Conservation (phyloP, 2,113 vertebrate species). For the Spheniscus mendiculus region DNA sequence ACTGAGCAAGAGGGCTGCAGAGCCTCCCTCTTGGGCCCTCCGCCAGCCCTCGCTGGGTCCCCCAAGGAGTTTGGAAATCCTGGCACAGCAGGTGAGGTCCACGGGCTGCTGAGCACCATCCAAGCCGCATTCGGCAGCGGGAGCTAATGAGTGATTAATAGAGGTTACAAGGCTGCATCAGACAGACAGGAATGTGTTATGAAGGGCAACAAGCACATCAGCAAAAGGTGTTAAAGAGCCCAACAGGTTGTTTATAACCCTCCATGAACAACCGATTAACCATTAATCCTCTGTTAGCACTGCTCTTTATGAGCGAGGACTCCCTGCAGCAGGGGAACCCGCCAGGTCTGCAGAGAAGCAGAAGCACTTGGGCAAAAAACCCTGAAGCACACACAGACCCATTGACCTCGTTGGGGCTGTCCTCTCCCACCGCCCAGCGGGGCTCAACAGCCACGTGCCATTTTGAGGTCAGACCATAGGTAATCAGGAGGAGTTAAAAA, state of each 20-base stretch:
- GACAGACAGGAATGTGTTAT: neutral
- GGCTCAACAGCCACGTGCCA: fast-evolving
- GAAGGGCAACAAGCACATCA: neutral
- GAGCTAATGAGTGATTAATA: neutral
- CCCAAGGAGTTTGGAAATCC: neutral
- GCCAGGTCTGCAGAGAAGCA: neutral
- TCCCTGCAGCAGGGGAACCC: neutral
- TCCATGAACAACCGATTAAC: neutral
- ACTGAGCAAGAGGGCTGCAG: neutral
- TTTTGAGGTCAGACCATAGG: neutral
- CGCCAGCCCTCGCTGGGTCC: fast-evolving
- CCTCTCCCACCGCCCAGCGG: fast-evolving
- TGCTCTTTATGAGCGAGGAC: neutral
- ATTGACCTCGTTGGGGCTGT: fast-evolving
- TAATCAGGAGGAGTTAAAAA: neutral
- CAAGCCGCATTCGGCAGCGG: fast-evolving
- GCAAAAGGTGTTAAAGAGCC: conserved; percentile 21
- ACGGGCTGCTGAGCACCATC: neutral
- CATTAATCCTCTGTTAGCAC: neutral
- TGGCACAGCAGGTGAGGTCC: neutral
- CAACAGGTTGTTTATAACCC: conserved; percentile 42
- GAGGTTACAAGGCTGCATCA: neutral
- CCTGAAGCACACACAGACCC: neutral
- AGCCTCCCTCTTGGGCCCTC: neutral
- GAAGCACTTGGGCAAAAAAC: neutral